A percentile compares a stretch with the other conserved stretches of the same genome.
Evolutionary conservation across 1,140 invertebrate genomes (phyloP).

Genomic region (Drosophila asahinai): DNA sequence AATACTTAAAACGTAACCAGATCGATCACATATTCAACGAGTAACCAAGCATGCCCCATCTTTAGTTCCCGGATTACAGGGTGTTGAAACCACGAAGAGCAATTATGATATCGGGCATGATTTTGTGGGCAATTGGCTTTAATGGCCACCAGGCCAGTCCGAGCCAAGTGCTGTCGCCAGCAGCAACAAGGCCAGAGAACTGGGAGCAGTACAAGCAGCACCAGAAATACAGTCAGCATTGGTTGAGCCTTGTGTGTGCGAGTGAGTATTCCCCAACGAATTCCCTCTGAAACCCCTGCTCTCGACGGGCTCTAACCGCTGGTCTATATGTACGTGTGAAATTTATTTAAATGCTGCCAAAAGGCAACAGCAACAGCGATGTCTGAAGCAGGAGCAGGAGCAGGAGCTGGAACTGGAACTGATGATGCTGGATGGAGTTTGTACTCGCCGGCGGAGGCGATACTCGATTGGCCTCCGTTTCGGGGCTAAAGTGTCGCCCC

Average conservation of each 20-base stretch:
- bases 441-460: conserved; percentile 22
- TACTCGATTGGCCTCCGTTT: conserved; percentile 56
- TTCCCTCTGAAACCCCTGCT: conserved; percentile 1
- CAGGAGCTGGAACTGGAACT: conserved; percentile 18
- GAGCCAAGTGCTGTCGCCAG: conserved; percentile 56
- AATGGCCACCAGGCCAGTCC: conserved; percentile 62
- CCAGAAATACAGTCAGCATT: conserved; percentile 5
- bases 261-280: conserved; percentile 1
- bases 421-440: conserved; percentile 20
- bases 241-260: conserved; percentile 12
- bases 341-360: conserved; percentile 83
- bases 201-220: conserved; percentile 10
- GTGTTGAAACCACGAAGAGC: conserved; percentile 75
- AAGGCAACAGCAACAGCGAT: conserved; percentile 55
- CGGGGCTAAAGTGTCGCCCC: conserved; percentile 56
- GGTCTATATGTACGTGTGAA: conserved; percentile 56
- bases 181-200: conserved; percentile 34
- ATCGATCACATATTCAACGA: background rate
- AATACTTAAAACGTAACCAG: too few species aligned
- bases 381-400: conserved; percentile 9
- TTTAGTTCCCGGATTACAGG: conserved; percentile 14
- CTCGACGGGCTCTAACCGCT: conserved; percentile 16
- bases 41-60: background rate
- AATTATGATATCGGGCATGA: conserved; percentile 83
- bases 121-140: conserved; percentile 83